Evolutionary conservation across 2,113 vertebrate species (phyloP), one percentile per base, ranked within the genome.

Genomic region (Spizaetus ornatus): DNA sequence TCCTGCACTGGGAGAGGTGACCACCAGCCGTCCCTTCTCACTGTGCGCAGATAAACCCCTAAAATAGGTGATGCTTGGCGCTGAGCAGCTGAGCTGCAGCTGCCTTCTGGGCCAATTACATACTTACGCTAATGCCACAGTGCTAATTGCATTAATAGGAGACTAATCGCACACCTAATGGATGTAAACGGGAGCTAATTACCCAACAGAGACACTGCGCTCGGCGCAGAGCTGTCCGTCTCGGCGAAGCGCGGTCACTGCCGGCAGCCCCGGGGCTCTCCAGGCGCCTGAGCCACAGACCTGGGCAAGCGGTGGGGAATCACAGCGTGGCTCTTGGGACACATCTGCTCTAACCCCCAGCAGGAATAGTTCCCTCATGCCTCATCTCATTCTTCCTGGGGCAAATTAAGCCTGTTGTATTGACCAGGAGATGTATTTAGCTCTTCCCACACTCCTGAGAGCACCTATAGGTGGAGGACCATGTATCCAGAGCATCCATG

Each of bases 241-340:
- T 38, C 3, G 0, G 23, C 0, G 0, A 50, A 47, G 38, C 12
- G 2, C 4, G 1, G 21, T 16, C 6, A 0, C 1, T 52, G 25
- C 80, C 7, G 1, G 42, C 38, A 79, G 16, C 56, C 27, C 20
- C 0, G 0, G 50, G 34, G 38, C 3, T 38, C 45, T 53, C 27
- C 1, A 0, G 11, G 20, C 16, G 11, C 45, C 27, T 1, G 7
- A 55, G 55, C 36, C 0, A 0, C 47, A 21, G 34, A 27, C 50
- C 16, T 0, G 0, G 19, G 6, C 0, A 1, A 78, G 38, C 0
- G 0, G 8, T 11, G 34, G 13, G 22, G 50, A 63, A 20, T 6
- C 53, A 50, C 22, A 38, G 66, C 3, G 3, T 3, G 42, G n/a
- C 31, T 38, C 31, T 20, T 3, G 2, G 55, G 40, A n/a, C 34